phyloP scores from a whole-genome alignment of 2,888 invertebrate genomes.

The Agriotes lineatus region DNA sequence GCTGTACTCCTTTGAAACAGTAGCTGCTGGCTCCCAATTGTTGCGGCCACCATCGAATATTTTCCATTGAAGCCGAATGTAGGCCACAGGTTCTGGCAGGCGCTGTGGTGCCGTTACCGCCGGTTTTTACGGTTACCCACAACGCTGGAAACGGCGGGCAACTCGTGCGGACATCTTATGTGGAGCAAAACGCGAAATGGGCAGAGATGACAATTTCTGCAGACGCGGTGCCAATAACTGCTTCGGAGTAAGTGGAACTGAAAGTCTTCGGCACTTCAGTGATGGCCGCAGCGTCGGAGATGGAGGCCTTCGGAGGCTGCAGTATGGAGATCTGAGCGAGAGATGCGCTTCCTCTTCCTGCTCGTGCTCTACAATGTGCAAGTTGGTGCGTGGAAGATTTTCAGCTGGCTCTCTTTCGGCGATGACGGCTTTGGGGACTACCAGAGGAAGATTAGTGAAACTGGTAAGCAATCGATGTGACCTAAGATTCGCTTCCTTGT shows the following conservation, averaged over 20 bases:
- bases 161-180: constrained; percentile 24
- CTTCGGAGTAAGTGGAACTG: constrained; percentile 31
- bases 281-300: constrained; percentile 20
- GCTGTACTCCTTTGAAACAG: too few relatives aligned
- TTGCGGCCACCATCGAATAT: too few relatives aligned
- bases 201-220: neutral
- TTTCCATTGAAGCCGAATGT: too few relatives aligned
- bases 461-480: constrained; percentile 38
- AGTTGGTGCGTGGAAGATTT: constrained; percentile 36
- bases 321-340: constrained; percentile 47
- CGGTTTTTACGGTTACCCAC: constrained; percentile 38
- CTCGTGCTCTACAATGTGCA: constrained; percentile 45
- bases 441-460: constrained; percentile 10
- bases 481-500: too few relatives aligned
- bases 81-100: constrained; percentile 20
- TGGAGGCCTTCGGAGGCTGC: constrained; percentile 15
- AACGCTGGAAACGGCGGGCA: constrained; percentile 8
- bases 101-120: constrained; percentile 34
- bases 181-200: constrained; percentile 33
- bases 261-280: constrained; percentile 14
- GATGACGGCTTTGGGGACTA: constrained; percentile 1
- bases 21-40: too few relatives aligned
- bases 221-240: constrained; percentile 6
- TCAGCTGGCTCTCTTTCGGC: constrained; percentile 18
- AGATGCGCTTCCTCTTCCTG: constrained; percentile 49